Evolutionary conservation across 2,797 vertebrate genomes (phyloP), one percentile per base, ranked within the genome.

Genomic region (Podarcis siculus): DNA sequence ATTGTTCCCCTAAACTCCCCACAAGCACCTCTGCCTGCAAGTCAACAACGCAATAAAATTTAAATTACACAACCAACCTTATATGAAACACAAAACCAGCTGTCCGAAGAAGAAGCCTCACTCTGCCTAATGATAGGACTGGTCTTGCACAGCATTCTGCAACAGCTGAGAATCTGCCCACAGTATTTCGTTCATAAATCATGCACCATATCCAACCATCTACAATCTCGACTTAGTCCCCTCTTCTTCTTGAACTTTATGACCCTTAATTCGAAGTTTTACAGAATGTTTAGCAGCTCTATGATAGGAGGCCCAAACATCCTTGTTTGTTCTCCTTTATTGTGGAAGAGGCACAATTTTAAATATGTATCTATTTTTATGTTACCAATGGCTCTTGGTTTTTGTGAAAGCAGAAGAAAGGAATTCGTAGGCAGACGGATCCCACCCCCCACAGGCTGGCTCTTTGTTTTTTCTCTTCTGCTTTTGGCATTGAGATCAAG

Each of bases 401-500:
- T 82, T 72, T 37, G 30, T 15, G 37, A 5, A 0, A 72, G 1
- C n/a, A 91, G 73, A 58, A 84, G 13, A 87, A 2, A 61, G n/a
- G 2, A 13, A 27, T 75, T 73, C 49, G 6, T 85, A 25, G 73
- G 17, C 27, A 32, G 58, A 2, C 0, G 30, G 27, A 3, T 77
- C 39, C 42, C 35, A 55, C 7, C 9, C 55, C 64, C 79, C 77
- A 30, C 79, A 91, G 58, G 66, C 80, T 93, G 64, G 42, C 89
- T 49, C 19, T 86, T 84, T 66, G 81, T 64, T 84, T 84, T 58
- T 45, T 61, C 73, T n/a, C 10, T 83, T 23, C 45, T 61, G 37
- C 73, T 89, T 85, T 80, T 90, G 90, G 89, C 92, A 88, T 89
- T 87, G 86, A 92, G 72, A 92, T 91, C 0, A 1, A 94, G 89